Percentiles rank a stretch among this genome's conserved stretches.
These are phyloP conservation scores for Lepidocyrtoides sp. DNA, from an alignment of 2,888 invertebrate genomes.

Conservation along the genomic window DNA sequence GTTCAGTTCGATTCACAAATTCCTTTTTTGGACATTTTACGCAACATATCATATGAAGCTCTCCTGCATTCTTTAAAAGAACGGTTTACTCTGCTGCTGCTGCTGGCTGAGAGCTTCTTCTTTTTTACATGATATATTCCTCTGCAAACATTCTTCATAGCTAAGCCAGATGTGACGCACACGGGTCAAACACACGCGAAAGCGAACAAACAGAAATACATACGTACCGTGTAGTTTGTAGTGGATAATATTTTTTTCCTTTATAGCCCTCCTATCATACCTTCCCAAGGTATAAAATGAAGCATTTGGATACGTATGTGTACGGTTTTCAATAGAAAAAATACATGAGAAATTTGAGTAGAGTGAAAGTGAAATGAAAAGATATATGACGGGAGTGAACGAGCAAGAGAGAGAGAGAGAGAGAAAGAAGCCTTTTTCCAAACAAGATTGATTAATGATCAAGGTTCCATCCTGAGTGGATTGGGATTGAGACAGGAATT, in stretches of 20 bases:
- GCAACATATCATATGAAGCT: not conserved
- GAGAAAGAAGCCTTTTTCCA: constrained; percentile 49
- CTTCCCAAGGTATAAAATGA: not conserved
- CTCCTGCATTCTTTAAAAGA: constrained; percentile 46
- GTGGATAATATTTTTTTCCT: constrained; percentile 7
- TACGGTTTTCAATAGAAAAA: constrained; percentile 28
- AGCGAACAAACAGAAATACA: not conserved
- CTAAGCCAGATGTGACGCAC: constrained; percentile 69
- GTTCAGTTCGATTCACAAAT: not conserved
- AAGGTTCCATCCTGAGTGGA: constrained; percentile 69
- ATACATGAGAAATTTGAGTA: constrained; percentile 45
- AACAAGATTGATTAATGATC: constrained; percentile 81
- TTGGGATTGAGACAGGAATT: constrained; percentile 67
- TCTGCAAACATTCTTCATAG: constrained; percentile 53
- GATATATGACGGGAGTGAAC: constrained; percentile 61
- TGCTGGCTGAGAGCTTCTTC: constrained; percentile 10
- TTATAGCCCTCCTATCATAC: not conserved
- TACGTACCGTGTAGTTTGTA: not conserved
- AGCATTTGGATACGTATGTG: constrained; percentile 2
- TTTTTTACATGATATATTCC: constrained; percentile 26
- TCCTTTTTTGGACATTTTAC: constrained; percentile 17
- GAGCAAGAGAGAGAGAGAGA: constrained; percentile 1
- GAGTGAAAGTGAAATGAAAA: constrained; percentile 69
- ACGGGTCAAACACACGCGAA: constrained; percentile 60
- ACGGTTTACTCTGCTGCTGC: not conserved